A percentile compares a stretch with the other conserved stretches of the same genome.
These are phyloP conservation scores for Parotocinclus haroldoi DNA, from an alignment of 2,797 vertebrate species.

Conservation along the genomic window DNA sequence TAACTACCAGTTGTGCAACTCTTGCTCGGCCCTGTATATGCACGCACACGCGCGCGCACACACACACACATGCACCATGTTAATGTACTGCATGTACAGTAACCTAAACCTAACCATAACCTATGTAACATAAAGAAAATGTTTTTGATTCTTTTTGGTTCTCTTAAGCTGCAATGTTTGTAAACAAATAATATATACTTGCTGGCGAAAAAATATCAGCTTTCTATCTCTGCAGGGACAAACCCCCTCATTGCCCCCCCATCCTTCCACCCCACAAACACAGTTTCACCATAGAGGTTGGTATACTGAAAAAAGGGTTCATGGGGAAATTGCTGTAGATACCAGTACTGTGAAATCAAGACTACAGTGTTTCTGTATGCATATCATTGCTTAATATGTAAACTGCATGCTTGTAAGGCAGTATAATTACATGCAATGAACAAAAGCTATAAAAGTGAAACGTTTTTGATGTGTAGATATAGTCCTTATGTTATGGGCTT, in stretches of 20 bases:
- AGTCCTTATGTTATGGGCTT: background rate
- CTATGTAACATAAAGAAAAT: no score
- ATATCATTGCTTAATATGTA: background rate
- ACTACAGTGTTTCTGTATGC: constrained; percentile 12
- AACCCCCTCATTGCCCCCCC: no score
- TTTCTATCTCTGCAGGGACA: no score
- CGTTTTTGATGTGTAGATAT: no score
- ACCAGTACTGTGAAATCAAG: constrained; percentile 34
- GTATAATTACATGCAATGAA: background rate
- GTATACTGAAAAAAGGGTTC: constrained; percentile 18
- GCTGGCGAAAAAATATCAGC: no score
- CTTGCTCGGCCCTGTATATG: background rate
- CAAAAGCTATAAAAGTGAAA: no score
- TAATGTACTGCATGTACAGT: no score
- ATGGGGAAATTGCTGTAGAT: constrained; percentile 25
- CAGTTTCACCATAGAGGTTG: constrained; percentile 9
- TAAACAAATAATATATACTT: no score
- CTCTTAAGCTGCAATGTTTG: no score
- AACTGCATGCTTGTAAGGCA: background rate
- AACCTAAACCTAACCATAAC: no score
- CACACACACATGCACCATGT: constrained; percentile 5
- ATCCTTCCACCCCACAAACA: no score
- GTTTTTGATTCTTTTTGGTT: no score
- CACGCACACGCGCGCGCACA: constrained; percentile 25
- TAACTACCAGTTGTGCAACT: constrained; percentile 20